Percentiles rank a stretch among this genome's conserved stretches.
Conservation (phyloP, 2,797 vertebrate species). For the Acestrorhynchus altus region DNA sequence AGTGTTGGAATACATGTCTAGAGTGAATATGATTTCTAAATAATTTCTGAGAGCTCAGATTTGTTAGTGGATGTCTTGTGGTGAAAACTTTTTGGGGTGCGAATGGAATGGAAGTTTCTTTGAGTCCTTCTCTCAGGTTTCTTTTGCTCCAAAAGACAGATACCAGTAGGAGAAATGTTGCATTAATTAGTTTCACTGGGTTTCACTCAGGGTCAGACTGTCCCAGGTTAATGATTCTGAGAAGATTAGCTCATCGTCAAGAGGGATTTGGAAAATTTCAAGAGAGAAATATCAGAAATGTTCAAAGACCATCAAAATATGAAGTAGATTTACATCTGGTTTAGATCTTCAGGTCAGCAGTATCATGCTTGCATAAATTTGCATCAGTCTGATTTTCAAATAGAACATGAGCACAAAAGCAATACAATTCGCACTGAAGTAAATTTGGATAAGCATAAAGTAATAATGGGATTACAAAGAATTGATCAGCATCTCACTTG, state of each 20-base stretch:
- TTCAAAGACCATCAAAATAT: neutral
- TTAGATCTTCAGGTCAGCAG: conserved; percentile 5
- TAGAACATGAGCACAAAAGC: conserved; percentile 82
- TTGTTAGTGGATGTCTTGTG: neutral
- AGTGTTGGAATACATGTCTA: neutral
- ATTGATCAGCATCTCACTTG: conserved; percentile 94
- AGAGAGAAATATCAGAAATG: conserved; percentile 57
- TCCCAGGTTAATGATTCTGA: conserved; percentile 77
- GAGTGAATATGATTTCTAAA: neutral
- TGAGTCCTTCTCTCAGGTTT: neutral
- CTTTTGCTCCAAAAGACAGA: conserved; percentile 54
- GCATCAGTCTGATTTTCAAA: neutral
- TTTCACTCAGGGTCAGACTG: conserved; percentile 71
- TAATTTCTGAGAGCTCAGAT: neutral
- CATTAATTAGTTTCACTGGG: conserved; percentile 76
- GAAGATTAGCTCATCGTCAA: conserved; percentile 80
- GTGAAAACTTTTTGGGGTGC: neutral
- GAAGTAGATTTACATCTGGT: neutral
- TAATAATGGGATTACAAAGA: conserved; percentile 90
- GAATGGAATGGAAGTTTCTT: too few species aligned
- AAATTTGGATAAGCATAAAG: conserved; percentile 58
- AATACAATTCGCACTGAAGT: conserved; percentile 88
- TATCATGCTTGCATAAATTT: neutral
- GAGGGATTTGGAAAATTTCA: conserved; percentile 81
- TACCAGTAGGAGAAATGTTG: conserved; percentile 2